Evolutionary conservation across 2,888 invertebrate species (phyloP).

Genomic region (Macrophya alboannulata): DNA sequence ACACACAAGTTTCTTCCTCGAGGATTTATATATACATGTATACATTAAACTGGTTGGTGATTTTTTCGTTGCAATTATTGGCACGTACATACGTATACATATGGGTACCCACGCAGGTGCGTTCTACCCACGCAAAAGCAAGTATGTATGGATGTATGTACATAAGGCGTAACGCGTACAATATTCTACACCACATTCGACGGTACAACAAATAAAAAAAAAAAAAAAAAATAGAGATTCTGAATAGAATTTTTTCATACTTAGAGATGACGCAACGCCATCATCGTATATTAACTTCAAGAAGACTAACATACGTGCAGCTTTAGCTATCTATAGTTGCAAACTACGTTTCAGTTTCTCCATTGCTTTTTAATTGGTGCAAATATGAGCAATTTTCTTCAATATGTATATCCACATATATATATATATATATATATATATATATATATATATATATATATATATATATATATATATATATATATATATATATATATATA

Average conservation of each 20-base stretch:
- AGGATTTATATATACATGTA: neutral
- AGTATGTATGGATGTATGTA: neutral
- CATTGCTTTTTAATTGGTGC: constrained; percentile 29
- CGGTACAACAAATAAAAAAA: neutral
- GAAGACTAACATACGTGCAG: constrained; percentile 7
- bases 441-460: neutral
- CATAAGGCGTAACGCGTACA: constrained; percentile 1
- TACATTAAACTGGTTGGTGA: neutral
- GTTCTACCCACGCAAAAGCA: constrained; percentile 15
- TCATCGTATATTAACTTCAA: constrained; percentile 3
- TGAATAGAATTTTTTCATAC: constrained; percentile 21
- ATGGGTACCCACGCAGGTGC: constrained; percentile 19
- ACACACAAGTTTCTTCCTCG: neutral
- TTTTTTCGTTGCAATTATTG: constrained; percentile 20
- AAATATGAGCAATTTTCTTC: constrained; percentile 32
- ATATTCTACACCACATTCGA: constrained; percentile 16
- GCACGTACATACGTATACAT: constrained; percentile 2
- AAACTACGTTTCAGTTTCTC: constrained; percentile 25
- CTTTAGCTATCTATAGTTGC: neutral
- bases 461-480: too few relatives aligned
- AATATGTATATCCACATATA: neutral
- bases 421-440: too few relatives aligned
- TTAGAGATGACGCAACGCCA: constrained; percentile 23
- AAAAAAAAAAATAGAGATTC: constrained; percentile 1
- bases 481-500: neutral